Evolutionary conservation across 2,113 vertebrate species (phyloP).

Genomic region (Hylia prasina): DNA sequence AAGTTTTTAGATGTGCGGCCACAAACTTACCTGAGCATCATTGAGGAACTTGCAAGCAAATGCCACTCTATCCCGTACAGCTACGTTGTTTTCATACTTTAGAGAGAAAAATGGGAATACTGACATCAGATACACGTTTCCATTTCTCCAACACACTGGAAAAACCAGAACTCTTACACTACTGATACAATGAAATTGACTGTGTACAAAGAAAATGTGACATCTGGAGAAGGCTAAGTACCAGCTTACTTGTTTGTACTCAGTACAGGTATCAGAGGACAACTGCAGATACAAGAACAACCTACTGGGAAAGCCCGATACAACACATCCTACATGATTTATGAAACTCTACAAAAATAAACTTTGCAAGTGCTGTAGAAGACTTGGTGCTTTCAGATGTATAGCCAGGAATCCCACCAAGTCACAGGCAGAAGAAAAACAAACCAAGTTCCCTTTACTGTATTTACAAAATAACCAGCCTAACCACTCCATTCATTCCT

Average conservation of each 20-base stretch:
- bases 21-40: slow-evolving; percentile 85
- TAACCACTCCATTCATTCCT: background rate
- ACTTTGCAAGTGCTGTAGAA: background rate
- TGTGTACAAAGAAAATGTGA: background rate
- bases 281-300: background rate
- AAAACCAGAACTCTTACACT: background rate
- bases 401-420: background rate
- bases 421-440: background rate
- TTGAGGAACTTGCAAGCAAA: slow-evolving; percentile 97
- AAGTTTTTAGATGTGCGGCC: background rate
- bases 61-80: slow-evolving; percentile 93
- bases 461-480: background rate
- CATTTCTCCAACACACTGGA: background rate
- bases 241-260: background rate
- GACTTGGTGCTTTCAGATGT: background rate
- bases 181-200: background rate
- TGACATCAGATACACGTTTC: background rate
- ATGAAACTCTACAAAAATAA: background rate
- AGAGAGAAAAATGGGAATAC: background rate
- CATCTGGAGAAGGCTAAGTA: background rate
- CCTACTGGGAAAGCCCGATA: background rate
- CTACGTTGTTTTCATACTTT: slow-evolving; percentile 90
- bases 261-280: background rate
- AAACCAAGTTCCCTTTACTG: background rate
- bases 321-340: accelerated